Evolutionary conservation across 2,888 invertebrate species (phyloP).

Genomic region (Nemurella pictetii): DNA sequence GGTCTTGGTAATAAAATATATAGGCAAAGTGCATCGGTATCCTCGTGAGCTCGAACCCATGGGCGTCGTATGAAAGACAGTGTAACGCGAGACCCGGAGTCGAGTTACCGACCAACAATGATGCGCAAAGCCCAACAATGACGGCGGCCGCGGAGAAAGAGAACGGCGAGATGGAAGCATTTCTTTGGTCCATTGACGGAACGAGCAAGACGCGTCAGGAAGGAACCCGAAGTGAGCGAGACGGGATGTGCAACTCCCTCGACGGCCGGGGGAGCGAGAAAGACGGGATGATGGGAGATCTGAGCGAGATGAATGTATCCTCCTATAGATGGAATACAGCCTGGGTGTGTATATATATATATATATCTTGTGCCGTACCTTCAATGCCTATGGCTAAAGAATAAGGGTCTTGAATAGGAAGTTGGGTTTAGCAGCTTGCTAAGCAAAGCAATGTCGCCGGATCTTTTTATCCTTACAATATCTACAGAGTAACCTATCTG

Average conservation of each 20-base stretch:
- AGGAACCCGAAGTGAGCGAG: neutral
- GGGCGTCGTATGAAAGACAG: neutral
- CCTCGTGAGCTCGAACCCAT: neutral
- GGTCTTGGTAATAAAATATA: neutral
- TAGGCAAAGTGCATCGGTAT: neutral
- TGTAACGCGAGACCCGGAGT: constrained; percentile 16
- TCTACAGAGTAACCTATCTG: constrained; percentile 26
- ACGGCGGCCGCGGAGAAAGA: neutral
- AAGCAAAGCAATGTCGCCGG: constrained; percentile 15
- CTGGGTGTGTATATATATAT: neutral
- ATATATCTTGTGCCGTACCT: neutral
- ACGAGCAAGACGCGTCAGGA: neutral
- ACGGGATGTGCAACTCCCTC: neutral
- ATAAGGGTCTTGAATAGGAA: constrained; percentile 22
- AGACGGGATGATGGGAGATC: neutral
- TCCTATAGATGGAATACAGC: neutral
- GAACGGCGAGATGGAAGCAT: neutral
- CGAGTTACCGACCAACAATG: constrained; percentile 2
- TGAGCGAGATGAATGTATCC: neutral
- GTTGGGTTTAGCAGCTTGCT: neutral
- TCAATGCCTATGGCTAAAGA: constrained; percentile 21
- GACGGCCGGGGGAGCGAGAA: neutral
- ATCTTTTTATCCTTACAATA: constrained; percentile 2
- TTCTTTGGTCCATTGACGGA: constrained; percentile 11
- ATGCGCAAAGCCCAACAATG: constrained; percentile 2